Percentiles rank a stretch among this genome's conserved stretches.
These are phyloP conservation scores for Anguilla japonica DNA, from an alignment of 2,113 vertebrate genomes.

Conservation along the genomic window DNA sequence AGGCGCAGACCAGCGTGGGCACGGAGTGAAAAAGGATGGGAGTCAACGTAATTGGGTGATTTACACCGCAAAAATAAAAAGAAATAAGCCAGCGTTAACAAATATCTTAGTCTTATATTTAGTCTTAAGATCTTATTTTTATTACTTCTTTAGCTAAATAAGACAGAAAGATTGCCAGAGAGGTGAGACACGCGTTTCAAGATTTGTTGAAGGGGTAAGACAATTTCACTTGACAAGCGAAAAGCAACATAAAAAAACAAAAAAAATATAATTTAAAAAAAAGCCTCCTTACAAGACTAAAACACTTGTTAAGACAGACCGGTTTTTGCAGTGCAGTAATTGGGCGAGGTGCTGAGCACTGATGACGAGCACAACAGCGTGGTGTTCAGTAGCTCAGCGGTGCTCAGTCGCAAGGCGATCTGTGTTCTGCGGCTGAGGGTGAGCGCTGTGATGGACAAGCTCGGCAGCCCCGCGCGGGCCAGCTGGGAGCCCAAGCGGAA, in stretches of 20 bases:
- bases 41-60: not conserved
- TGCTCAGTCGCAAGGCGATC: not conserved
- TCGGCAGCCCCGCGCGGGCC: not conserved
- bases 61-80: not conserved
- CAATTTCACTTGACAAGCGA: no score
- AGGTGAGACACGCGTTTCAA: no score
- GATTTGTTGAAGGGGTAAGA: no score
- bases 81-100: no score
- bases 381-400: not conserved
- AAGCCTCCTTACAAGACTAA: no score
- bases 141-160: no score
- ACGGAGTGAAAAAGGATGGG: not conserved
- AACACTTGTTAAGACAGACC: no score
- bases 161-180: no score
- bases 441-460: not conserved
- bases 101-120: no score
- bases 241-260: no score
- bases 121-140: no score
- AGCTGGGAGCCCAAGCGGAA: constrained; percentile 43
- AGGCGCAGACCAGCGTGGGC: not conserved
- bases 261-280: no score
- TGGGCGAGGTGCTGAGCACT: not conserved
- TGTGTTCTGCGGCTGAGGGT: not conserved
- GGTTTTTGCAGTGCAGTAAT: not conserved
- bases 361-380: not conserved